Conservation (phyloP, 2,888 invertebrate species). For the Pyrrhosoma nymphula region DNA sequence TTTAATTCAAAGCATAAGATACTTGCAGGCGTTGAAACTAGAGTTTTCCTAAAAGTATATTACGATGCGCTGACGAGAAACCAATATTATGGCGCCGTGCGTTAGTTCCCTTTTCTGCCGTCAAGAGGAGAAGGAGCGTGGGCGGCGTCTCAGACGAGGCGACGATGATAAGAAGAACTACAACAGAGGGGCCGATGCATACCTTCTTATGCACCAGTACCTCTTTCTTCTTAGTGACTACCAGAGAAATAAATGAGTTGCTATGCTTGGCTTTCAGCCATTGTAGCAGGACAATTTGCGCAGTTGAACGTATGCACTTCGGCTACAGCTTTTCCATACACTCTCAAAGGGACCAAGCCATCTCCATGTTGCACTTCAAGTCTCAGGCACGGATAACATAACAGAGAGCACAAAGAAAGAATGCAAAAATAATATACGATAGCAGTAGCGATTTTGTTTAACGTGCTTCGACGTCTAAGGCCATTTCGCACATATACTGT, state of each 20-base stretch:
- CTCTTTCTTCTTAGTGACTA: not conserved
- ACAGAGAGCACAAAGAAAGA: too few species aligned
- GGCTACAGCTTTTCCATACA: not conserved
- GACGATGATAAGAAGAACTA: not conserved
- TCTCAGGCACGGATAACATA: too few species aligned
- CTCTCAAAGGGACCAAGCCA: not conserved
- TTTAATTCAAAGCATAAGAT: constrained; percentile 13
- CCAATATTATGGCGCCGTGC: not conserved
- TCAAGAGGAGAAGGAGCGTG: not conserved
- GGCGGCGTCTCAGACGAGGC: not conserved
- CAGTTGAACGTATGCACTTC: not conserved
- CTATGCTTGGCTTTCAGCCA: not conserved
- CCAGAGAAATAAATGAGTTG: not conserved
- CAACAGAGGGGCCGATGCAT: not conserved
- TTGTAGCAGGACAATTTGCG: not conserved
- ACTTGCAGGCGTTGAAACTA: not conserved
- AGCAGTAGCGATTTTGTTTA: too few species aligned
- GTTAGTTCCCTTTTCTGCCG: not conserved
- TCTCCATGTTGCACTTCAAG: too few species aligned
- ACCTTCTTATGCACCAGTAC: not conserved
- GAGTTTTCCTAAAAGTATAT: not conserved
- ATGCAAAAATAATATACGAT: too few species aligned
- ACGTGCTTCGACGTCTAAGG: too few species aligned
- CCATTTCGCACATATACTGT: too few species aligned
- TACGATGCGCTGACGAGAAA: not conserved